Conservation (phyloP, 2,113 vertebrate species). For the Coracopsis vasa region DNA sequence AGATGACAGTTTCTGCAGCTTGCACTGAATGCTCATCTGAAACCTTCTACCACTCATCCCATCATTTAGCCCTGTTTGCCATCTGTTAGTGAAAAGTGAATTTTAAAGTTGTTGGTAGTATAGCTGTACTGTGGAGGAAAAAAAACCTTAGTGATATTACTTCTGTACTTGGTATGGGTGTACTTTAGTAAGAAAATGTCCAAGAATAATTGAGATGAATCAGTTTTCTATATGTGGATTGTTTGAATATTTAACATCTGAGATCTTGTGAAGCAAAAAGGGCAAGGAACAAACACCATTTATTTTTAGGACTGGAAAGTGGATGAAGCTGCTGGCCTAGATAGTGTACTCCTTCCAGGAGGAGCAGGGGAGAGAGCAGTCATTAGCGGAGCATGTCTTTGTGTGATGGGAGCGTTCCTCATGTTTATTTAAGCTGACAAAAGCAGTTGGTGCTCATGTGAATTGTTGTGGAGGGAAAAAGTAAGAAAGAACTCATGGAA, state of each 20-base stretch:
- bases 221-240: conserved; percentile 54
- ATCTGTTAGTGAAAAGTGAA: not conserved
- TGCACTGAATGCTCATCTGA: not conserved
- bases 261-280: conserved; percentile 45
- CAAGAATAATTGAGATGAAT: conserved; percentile 60
- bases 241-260: conserved; percentile 47
- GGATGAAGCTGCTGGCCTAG: conserved; percentile 36
- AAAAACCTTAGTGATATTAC: not conserved
- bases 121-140: not conserved
- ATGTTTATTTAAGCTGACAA: not conserved
- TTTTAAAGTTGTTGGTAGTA: not conserved
- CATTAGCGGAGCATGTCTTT: fast-evolving
- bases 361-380: not conserved
- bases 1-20: not conserved
- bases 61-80: not conserved
- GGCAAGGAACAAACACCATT: conserved; percentile 28
- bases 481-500: fast-evolving
- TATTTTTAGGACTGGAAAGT: conserved; percentile 41
- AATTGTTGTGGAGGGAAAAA: not conserved
- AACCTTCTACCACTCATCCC: not conserved
- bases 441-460: not conserved
- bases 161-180: not conserved
- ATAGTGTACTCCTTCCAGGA: conserved; percentile 13
- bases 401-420: not conserved
- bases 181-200: not conserved